Evolutionary conservation across 2,113 vertebrate species (phyloP), one percentile per base, ranked within the genome.

Genomic region (Sceloporus undulatus): DNA sequence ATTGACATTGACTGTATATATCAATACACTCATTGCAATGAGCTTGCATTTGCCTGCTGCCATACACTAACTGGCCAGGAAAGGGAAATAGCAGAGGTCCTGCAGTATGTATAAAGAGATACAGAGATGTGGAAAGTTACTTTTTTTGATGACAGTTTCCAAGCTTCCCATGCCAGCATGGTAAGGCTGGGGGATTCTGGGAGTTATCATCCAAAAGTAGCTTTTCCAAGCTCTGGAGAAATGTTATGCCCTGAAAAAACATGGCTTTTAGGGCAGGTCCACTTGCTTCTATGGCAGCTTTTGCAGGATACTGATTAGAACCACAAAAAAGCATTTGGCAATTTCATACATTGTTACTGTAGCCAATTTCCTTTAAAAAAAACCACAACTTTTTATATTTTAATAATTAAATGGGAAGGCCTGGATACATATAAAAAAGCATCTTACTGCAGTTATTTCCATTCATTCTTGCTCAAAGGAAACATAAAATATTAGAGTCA

Each of bases 41-140:
- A 85, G 38, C 27, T 90, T 90, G 18, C 18, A 80, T 56, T 85
- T 88, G 42, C 92, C 85, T 87, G 7, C 81, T 87, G 9, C 81
- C 85, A 89, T 76, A 27, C 76, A 59, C 62, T 79, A 85, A 81
- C 84, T 52, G 62, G 10, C 5, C 79, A 89, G 27, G 27, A 18
- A 89, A 92, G 48, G 34, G 54, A 93, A 92, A 95, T 27, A 23
- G 19, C 87, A 86, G 85, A 91, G 84, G 66, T 56, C 74, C 54
- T 5, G 0, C 40, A 29, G 1, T 74, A 42, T 21, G 0, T 3
- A 85, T 66, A 10, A 7, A 21, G 79, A 77, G 71, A 65, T 79
- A 5, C 29, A 56, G 14, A 62, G 13, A 18, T 18, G 4, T 13
- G 13, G 11, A 62, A 62, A 62, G 59, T 16, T 62, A 16, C 59